Conservation (phyloP, 2,113 vertebrate genomes). For the Otocyon megalotis region DNA sequence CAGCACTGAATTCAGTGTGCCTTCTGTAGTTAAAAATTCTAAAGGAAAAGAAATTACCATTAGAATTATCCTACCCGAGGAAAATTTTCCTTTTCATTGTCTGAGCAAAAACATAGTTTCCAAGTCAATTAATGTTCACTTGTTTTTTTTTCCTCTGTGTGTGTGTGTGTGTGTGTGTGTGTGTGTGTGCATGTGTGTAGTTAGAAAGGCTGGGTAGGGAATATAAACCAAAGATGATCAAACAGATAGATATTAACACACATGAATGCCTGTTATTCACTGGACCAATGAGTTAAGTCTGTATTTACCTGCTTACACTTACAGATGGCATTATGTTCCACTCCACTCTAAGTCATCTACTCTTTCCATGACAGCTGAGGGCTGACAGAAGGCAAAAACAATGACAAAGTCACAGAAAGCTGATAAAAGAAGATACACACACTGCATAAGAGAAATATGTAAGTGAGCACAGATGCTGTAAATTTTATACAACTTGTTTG, state of each 20-base stretch:
- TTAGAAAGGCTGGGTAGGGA: not conserved
- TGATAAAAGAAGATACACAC: constrained; percentile 50
- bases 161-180: not conserved
- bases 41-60: not conserved
- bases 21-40: not conserved
- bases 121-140: not conserved
- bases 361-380: not conserved
- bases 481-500: not conserved
- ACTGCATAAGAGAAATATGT: not conserved
- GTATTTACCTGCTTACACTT: not conserved
- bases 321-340: not conserved
- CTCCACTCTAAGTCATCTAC: not conserved
- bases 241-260: not conserved
- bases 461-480: not conserved
- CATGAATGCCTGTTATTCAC: not conserved
- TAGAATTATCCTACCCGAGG: not conserved
- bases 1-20: constrained; percentile 21
- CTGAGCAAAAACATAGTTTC: constrained; percentile 4
- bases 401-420: not conserved
- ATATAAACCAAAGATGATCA: not conserved
- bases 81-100: constrained; percentile 56
- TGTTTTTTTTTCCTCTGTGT: not conserved
- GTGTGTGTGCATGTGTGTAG: not conserved
- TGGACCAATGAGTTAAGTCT: too few relatives aligned
- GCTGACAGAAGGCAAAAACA: constrained; percentile 1